Evolutionary conservation across 2,888 invertebrate genomes (phyloP).

Genomic region (Andrena camellia): DNA sequence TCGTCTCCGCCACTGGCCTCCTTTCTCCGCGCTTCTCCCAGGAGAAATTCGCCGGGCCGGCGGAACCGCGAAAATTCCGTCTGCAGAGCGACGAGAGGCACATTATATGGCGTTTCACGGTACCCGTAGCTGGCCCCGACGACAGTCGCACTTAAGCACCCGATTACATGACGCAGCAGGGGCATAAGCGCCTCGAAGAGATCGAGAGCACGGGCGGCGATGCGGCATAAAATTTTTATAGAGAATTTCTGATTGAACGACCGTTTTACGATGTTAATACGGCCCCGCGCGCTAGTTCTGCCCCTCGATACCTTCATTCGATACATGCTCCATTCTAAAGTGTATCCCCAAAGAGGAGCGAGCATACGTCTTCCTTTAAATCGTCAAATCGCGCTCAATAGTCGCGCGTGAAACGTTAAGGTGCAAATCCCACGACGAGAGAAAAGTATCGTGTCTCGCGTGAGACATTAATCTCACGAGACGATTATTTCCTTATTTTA

Average conservation of each 20-base stretch:
- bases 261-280: conserved; percentile 68
- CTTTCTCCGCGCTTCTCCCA: not conserved
- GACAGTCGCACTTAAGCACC: conserved; percentile 27
- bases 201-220: conserved; percentile 42
- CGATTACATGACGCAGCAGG: conserved; percentile 63
- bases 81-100: not conserved
- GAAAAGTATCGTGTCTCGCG: too few species aligned
- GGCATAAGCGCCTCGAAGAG: conserved; percentile 26
- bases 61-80: conserved; percentile 31
- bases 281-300: conserved; percentile 1
- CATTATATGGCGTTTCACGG: conserved; percentile 13
- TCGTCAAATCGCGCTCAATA: not conserved
- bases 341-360: not conserved
- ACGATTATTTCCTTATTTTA: too few species aligned
- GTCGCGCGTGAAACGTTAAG: not conserved
- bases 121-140: conserved; percentile 20
- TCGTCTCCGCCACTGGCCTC: not conserved
- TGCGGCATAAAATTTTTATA: conserved; percentile 68
- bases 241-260: conserved; percentile 65
- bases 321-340: conserved; percentile 27
- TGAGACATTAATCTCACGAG: too few species aligned
- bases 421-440: too few species aligned
- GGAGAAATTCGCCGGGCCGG: not conserved
- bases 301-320: conserved; percentile 14
- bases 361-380: not conserved